Base-by-base conservation (phyloP, 2,797 vertebrate species). In the Pangasius krempfi region DNA sequence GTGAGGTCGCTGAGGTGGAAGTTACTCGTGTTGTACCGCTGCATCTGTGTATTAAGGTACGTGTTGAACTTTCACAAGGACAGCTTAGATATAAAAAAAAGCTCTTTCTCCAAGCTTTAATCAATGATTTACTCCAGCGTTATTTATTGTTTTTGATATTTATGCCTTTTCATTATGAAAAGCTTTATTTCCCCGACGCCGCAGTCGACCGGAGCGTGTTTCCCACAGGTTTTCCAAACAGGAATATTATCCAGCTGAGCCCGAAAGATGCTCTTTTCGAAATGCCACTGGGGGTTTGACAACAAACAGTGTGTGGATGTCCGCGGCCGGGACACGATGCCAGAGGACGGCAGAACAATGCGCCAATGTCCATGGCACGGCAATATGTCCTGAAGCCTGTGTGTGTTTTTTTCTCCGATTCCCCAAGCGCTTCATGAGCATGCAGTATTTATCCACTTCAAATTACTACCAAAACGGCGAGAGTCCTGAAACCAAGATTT, bases 211-310 rank as follows among this genome's bases (percentile, higher is more conserved):
- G 4, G 30, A 68, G 60, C n/a, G 8, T 12, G 44, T 25, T 70
- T 90, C 79, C 85, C 81, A 18, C 12, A 30, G 85, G 68, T 85
- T 93, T 87, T 88, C 89, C 92, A 90, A 90, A 56, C 88, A 93
- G 93, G 88, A 60, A 89, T 87, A 89, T 73, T 88, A 80, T 92
- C 92, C 92, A 93, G 93, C 92, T 93, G 92, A 93, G 92, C 90
- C 90, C 88, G 72, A 90, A 89, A 89, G 91, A 92, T 87, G 90
- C 87, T 90, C 91, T 92, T 83, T 90, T 88, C 92, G 91, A 92
- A 93, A 94, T 92, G 91, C 90, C 90, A 88, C 90, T 89, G 88
- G 91, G 73, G 87, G 88, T 87, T 88, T 76, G 83, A 90, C 86
- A 82, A 88, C 83, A 87, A 89, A 89, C 86, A 54, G 86, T 83